Conservation (phyloP, 2,797 vertebrate genomes). For the Myoxocephalus aenaeus region DNA sequence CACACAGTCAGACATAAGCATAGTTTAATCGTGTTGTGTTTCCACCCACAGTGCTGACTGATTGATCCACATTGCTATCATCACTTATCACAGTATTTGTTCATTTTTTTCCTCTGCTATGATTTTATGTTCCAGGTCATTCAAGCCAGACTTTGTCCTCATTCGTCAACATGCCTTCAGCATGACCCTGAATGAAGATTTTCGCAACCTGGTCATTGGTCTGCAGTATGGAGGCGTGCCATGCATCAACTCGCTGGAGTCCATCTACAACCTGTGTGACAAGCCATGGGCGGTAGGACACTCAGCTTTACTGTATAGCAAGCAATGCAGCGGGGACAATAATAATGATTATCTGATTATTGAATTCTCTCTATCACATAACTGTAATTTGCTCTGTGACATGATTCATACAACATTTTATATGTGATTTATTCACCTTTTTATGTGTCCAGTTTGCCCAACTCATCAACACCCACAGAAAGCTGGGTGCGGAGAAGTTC, state of each 20-base stretch:
- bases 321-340: not conserved
- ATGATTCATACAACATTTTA: not conserved
- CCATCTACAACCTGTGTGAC: slow-evolving; percentile 98
- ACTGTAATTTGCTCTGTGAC: not conserved
- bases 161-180: slow-evolving; percentile 96
- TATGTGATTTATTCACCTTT: slow-evolving; percentile 13
- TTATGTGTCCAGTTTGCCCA: slow-evolving; percentile 90
- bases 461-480: slow-evolving; percentile 92
- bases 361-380: not conserved
- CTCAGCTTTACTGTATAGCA: not conserved
- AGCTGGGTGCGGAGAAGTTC: slow-evolving; percentile 93
- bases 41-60: slow-evolving; percentile 1
- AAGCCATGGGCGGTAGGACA: slow-evolving; percentile 96
- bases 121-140: slow-evolving; percentile 85
- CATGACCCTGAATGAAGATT: slow-evolving; percentile 98
- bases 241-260: slow-evolving; percentile 94
- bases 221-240: slow-evolving; percentile 94
- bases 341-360: not conserved
- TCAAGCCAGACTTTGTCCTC: slow-evolving; percentile 96
- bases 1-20: not conserved
- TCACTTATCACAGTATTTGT: not conserved
- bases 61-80: not conserved
- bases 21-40: not conserved
- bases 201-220: slow-evolving; percentile 95
- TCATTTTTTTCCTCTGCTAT: not conserved